These are phyloP conservation scores for Delia radicum DNA, from an alignment of 1,140 invertebrate species.

Conservation along the genomic window DNA sequence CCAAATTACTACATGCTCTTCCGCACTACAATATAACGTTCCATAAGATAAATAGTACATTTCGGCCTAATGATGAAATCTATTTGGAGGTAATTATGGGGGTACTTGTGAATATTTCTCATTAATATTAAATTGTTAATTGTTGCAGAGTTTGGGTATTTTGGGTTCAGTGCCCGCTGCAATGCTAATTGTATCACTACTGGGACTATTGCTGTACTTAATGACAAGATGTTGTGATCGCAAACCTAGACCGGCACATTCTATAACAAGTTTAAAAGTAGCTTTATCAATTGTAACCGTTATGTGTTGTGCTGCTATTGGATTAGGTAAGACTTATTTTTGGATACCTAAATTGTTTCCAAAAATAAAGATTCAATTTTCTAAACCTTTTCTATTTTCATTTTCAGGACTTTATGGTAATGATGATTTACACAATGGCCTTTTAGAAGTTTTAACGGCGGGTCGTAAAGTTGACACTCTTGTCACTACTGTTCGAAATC, in stretches of 20 bases:
- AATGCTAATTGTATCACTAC: slow-evolving; percentile 84
- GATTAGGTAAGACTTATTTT: slow-evolving; percentile 48
- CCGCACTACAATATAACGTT: slow-evolving; percentile 87
- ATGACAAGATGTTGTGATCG: slow-evolving; percentile 92
- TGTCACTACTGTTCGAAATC: slow-evolving; percentile 73
- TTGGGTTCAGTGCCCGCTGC: slow-evolving; percentile 86
- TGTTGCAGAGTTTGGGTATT: slow-evolving; percentile 82
- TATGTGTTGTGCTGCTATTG: slow-evolving; percentile 76
- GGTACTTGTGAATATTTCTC: too few species aligned
- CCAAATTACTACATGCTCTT: slow-evolving; percentile 80
- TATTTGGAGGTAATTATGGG: slow-evolving; percentile 88
- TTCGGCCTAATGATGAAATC: slow-evolving; percentile 81
- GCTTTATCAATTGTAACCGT: slow-evolving; percentile 80
- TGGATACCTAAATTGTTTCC: not conserved
- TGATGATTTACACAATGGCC: slow-evolving; percentile 87
- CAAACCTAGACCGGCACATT: slow-evolving; percentile 79
- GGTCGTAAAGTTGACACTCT: slow-evolving; percentile 75
- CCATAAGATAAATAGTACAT: slow-evolving; percentile 85
- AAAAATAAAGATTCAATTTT: not conserved
- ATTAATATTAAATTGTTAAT: not conserved
- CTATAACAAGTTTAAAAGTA: slow-evolving; percentile 82
- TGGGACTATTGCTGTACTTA: slow-evolving; percentile 85
- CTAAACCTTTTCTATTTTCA: not conserved
- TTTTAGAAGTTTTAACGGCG: slow-evolving; percentile 76
- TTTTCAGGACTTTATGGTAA: slow-evolving; percentile 80